phyloP scores from a whole-genome alignment of 2,113 vertebrate genomes.

The Ptychochromis oligacanthus region DNA sequence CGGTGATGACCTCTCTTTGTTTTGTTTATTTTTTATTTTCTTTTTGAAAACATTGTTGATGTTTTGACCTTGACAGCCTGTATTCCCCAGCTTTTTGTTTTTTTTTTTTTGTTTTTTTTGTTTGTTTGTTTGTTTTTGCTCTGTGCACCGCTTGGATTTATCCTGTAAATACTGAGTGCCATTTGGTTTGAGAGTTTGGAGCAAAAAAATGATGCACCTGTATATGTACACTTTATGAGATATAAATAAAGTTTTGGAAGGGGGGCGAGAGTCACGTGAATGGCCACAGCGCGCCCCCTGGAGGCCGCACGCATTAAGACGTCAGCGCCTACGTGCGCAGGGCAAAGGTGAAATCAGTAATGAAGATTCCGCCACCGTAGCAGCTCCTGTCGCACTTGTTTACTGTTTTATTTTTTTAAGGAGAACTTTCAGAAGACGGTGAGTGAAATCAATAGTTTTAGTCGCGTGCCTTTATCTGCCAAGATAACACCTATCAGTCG shows the following conservation, averaged over 20 bases:
- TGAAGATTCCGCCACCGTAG: conserved; percentile 64
- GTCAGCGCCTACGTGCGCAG: conserved; percentile 23
- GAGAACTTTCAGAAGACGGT: conserved; percentile 53
- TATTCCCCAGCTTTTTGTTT: no score
- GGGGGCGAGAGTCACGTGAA: neutral
- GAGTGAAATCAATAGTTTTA: conserved; percentile 1
- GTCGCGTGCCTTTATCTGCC: fast-evolving
- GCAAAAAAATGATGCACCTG: neutral
- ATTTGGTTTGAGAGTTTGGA: no score
- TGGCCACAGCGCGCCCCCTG: conserved; percentile 22
- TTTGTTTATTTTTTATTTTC: no score
- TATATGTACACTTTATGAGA: no score
- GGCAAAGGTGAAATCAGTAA: conserved; percentile 72
- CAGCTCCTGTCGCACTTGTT: conserved; percentile 67
- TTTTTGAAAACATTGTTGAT: no score
- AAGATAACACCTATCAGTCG: neutral
- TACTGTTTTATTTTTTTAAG: conserved; percentile 68
- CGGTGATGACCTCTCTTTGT: no score
- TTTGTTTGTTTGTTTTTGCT: no score
- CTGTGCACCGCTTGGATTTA: no score
- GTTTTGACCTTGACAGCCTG: no score
- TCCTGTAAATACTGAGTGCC: no score
- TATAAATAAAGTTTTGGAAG: no score
- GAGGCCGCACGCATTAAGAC: neutral
- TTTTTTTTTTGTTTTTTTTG: no score